These are phyloP conservation scores for Bettongia penicillata DNA, from an alignment of 2,113 vertebrate species.

Conservation along the genomic window DNA sequence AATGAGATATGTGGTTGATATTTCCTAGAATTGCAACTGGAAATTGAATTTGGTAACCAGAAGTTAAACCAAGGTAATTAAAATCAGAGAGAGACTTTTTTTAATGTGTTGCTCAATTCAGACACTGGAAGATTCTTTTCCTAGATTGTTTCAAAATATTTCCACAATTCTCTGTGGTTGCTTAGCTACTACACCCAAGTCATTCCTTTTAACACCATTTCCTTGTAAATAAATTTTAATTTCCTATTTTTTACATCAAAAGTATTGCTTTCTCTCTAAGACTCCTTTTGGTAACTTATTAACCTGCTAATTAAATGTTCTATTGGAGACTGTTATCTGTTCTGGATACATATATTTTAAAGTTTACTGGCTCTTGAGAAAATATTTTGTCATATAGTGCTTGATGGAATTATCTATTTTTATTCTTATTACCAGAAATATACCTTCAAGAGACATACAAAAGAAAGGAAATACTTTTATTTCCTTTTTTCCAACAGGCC, in stretches of 20 bases:
- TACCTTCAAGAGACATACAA: not conserved
- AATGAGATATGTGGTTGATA: not conserved
- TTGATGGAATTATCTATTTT: not conserved
- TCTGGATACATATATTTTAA: not conserved
- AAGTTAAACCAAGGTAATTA: not conserved
- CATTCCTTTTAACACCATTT: not conserved
- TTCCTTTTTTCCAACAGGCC: not conserved
- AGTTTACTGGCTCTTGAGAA: not conserved
- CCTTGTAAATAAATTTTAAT: not conserved
- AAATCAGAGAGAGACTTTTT: not conserved
- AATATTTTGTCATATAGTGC: not conserved
- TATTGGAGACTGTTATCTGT: not conserved
- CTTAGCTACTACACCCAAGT: not conserved
- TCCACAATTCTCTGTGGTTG: not conserved
- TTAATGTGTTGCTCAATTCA: not conserved
- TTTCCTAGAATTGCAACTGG: not conserved
- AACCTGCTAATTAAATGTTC: not conserved
- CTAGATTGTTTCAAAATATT: not conserved
- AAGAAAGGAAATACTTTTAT: not conserved
- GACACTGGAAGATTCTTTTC: not conserved
- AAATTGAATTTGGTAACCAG: not conserved
- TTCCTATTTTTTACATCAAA: not conserved
- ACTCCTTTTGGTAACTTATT: not conserved
- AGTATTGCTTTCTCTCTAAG: not conserved
- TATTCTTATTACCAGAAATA: not conserved